phyloP scores from a whole-genome alignment of 2,113 vertebrate genomes.

The Alligator sinensis region DNA sequence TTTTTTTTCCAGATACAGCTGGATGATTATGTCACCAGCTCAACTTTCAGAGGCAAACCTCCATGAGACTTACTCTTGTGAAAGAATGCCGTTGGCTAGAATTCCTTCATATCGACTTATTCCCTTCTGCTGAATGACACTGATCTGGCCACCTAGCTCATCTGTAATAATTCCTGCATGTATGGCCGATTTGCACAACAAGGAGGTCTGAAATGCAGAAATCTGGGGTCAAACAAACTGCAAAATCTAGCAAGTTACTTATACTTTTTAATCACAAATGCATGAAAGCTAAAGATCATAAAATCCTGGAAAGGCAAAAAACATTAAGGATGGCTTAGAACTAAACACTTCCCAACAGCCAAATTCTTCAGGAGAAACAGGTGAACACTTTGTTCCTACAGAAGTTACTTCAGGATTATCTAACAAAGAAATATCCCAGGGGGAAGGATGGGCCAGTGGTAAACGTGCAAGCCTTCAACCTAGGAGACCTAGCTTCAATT shows the following conservation, averaged over 20 bases:
- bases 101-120: slow-evolving; percentile 81
- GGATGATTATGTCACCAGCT: not conserved
- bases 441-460: too few species aligned
- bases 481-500: too few species aligned
- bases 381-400: not conserved
- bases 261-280: rapidly evolving
- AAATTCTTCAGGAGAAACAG: not conserved
- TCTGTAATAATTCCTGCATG: slow-evolving; percentile 87
- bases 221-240: not conserved
- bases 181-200: slow-evolving; percentile 88
- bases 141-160: slow-evolving; percentile 85
- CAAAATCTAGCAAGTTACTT: not conserved
- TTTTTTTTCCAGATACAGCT: not conserved
- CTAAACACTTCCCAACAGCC: rapidly evolving
- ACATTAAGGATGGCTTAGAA: not conserved
- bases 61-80: slow-evolving; percentile 81
- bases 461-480: too few species aligned
- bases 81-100: slow-evolving; percentile 84
- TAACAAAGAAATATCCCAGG: not conserved
- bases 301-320: not conserved
- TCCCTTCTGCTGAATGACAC: slow-evolving; percentile 82
- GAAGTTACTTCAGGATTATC: not conserved
- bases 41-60: not conserved
- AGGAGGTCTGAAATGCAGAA: slow-evolving; percentile 84
- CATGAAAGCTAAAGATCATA: not conserved